Base-by-base conservation (phyloP, 2,113 vertebrate genomes). In the Pachypanchax playfairii region DNA sequence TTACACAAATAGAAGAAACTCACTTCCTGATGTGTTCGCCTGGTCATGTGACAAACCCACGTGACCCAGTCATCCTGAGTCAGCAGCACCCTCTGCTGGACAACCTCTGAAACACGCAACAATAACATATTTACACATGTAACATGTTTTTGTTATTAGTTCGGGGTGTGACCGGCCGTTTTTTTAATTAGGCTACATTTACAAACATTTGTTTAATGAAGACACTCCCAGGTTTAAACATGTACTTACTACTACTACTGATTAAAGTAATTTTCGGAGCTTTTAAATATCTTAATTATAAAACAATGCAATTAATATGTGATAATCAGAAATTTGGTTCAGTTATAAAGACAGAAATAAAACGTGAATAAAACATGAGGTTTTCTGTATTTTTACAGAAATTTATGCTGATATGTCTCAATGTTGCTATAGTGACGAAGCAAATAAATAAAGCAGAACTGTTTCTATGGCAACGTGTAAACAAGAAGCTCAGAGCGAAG, bases 11-110 rank as follows among this genome's bases (percentile, higher is more conserved):
- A 38, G 35, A 50, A 48, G 1, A 26, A 44, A 51, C 2, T 36
- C 44, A 14, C 71, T 83, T 83, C 84, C 80, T 75, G 83, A 65
- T 75, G 29, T 64, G 5, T 42, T 1, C 18, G 46, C 24, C 42
- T 26, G 56, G 64, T 85, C 83, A 83, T 47, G 65, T 85, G 83
- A 83, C 4, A 1, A 15, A 2, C 3, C 22, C 36, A 58, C 3
- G 26, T 73, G 57, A 75, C 55, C 26, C 22, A 7, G 1, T 0
- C n/a, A 6, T 6, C 12, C 2, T 4, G 6, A 2, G 9, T 0
- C 1, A 12, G n/a, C 3, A 21, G 46, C 59, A 47, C 38, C 64
- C 33, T 8, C 73, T 61, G 35, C 18, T 0, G 68, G 53, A 18
- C 22, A 62, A 4, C 5, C 21, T 14, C 12, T 2, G 13, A 4